phyloP scores from a whole-genome alignment of 1,140 invertebrate genomes.

The Drosophila carrolli region DNA sequence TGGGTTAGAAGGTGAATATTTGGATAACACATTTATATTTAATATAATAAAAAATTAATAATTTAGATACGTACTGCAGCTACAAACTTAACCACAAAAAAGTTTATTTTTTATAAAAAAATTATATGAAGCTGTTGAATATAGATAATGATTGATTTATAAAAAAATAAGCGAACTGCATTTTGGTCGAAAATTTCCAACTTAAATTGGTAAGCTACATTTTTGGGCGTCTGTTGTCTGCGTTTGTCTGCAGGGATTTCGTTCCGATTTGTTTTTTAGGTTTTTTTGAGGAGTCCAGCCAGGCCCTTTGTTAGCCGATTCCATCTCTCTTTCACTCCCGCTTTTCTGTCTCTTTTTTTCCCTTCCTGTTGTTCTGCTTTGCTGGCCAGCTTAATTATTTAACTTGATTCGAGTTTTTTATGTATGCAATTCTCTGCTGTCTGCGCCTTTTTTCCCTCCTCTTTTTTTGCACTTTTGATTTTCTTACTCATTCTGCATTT shows the following conservation, averaged over 20 bases:
- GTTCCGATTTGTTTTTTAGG: conserved; percentile 51
- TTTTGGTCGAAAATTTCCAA: neutral
- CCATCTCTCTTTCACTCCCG: conserved; percentile 1
- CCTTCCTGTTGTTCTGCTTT: conserved; percentile 63
- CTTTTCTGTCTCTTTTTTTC: conserved; percentile 27
- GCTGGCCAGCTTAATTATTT: conserved; percentile 72
- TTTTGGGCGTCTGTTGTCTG: conserved; percentile 8
- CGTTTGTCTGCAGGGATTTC: conserved; percentile 50
- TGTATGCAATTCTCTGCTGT: conserved; percentile 41
- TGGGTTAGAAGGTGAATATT: too few relatives aligned
- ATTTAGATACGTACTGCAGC: too few relatives aligned
- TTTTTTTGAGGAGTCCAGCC: conserved; percentile 32
- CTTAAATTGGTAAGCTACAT: neutral
- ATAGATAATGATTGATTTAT: too few relatives aligned
- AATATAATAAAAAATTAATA: too few relatives aligned
- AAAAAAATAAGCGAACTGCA: too few relatives aligned
- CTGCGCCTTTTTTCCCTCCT: conserved; percentile 28
- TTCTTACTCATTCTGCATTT: conserved; percentile 32
- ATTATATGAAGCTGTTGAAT: too few relatives aligned
- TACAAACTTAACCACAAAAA: too few relatives aligned
- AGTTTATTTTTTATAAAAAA: too few relatives aligned
- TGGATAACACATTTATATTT: too few relatives aligned
- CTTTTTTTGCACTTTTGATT: conserved; percentile 21
- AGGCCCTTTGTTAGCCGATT: conserved; percentile 53
- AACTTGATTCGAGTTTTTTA: conserved; percentile 57